Conservation (phyloP, 2,113 vertebrate species). For the Carassius gibelio region DNA sequence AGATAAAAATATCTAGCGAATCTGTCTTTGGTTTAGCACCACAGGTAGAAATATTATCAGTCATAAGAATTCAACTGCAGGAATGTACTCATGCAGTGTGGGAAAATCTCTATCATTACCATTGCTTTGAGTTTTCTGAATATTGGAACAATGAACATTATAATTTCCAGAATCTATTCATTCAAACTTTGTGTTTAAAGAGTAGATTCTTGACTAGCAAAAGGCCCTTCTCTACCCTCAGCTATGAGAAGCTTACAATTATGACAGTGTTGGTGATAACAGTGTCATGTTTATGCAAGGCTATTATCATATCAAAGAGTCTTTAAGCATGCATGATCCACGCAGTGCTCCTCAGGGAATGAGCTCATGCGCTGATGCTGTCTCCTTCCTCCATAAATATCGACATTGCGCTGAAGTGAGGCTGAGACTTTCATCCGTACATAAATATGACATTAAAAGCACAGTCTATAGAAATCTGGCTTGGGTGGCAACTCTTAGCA, state of each 20-base stretch:
- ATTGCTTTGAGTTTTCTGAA: background rate
- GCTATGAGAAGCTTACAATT: slow-evolving; percentile 35
- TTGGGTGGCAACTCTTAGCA: background rate
- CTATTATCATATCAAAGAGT: slow-evolving; percentile 56
- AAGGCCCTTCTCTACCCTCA: slow-evolving; percentile 4
- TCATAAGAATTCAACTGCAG: background rate
- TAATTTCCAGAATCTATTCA: slow-evolving; percentile 31
- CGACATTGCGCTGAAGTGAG: background rate
- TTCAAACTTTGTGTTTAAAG: slow-evolving; percentile 8
- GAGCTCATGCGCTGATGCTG: slow-evolving; percentile 17
- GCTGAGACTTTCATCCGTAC: background rate
- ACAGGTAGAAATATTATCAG: background rate
- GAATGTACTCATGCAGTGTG: background rate
- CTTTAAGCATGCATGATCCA: slow-evolving; percentile 39
- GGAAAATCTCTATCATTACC: background rate
- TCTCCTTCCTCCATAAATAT: slow-evolving; percentile 29
- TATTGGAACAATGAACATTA: slow-evolving; percentile 13
- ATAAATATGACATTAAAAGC: slow-evolving; percentile 12
- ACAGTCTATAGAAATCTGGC: background rate
- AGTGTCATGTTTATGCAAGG: slow-evolving; percentile 52
- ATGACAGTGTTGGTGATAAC: slow-evolving; percentile 47
- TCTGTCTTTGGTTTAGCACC: background rate
- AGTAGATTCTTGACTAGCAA: background rate
- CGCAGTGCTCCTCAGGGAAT: slow-evolving; percentile 19
- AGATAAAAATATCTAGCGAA: background rate